phyloP scores from a whole-genome alignment of 1,140 invertebrate genomes.

The Chrysopa pallens region DNA sequence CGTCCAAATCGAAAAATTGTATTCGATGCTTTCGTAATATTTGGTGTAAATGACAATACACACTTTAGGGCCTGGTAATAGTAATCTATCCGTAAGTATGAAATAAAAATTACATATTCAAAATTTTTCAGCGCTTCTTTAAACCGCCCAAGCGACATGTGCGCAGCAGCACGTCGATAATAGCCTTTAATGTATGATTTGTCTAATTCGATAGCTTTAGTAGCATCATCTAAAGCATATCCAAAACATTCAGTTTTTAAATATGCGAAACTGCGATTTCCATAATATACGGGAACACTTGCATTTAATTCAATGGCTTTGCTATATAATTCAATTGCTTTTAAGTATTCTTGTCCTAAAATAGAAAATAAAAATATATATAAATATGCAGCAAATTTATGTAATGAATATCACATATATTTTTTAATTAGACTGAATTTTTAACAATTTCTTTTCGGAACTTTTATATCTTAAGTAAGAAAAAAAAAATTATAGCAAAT shows the following conservation, averaged over 20 bases:
- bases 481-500: too few relatives aligned
- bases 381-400: too few relatives aligned
- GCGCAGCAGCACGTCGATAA: conserved; percentile 86
- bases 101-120: conserved; percentile 58
- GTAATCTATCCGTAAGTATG: too few relatives aligned
- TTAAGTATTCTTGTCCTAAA: conserved; percentile 75
- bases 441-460: too few relatives aligned
- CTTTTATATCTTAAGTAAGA: too few relatives aligned
- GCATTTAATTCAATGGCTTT: conserved; percentile 82
- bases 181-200: conserved; percentile 83
- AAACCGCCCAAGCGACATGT: conserved; percentile 96
- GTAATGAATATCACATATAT: too few relatives aligned
- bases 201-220: conserved; percentile 79
- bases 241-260: conserved; percentile 85
- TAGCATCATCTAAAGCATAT: conserved; percentile 80
- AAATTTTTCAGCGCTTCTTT: conserved; percentile 93
- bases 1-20: too few relatives aligned
- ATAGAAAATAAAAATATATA: conserved; percentile 8
- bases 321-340: conserved; percentile 79
- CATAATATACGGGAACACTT: conserved; percentile 67
- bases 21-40: too few relatives aligned
- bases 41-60: too few relatives aligned
- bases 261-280: conserved; percentile 90
- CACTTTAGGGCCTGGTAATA: too few relatives aligned
- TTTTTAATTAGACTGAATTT: too few relatives aligned